A percentile compares a stretch with the other conserved stretches of the same genome.
These are phyloP conservation scores for Pachyuromys duprasi DNA, from an alignment of 2,797 vertebrate species.

Conservation along the genomic window DNA sequence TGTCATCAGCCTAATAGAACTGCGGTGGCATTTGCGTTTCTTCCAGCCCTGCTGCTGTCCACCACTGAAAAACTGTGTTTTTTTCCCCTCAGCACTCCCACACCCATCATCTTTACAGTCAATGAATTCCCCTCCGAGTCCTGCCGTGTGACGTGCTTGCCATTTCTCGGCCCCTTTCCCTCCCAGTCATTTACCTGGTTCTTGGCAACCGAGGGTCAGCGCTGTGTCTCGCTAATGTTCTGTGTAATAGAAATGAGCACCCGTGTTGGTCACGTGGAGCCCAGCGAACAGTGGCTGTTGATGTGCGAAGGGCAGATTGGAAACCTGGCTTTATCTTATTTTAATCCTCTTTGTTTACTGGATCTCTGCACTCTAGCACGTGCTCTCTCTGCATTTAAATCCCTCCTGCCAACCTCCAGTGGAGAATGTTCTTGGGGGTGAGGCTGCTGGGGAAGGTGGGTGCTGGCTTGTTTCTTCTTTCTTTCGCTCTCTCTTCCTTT, in stretches of 20 bases:
- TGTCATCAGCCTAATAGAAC: slow-evolving; percentile 86
- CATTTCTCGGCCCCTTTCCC: slow-evolving; percentile 72
- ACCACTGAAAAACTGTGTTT: slow-evolving; percentile 86
- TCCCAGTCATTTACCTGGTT: slow-evolving; percentile 78
- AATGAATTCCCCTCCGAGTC: slow-evolving; percentile 69
- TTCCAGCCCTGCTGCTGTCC: slow-evolving; percentile 82
- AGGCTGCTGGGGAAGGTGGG: background rate
- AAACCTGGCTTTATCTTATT: slow-evolving; percentile 71
- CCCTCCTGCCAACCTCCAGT: background rate
- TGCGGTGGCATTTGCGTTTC: slow-evolving; percentile 84
- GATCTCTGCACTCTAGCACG: slow-evolving; percentile 53
- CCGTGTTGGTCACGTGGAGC: slow-evolving; percentile 31
- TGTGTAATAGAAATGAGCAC: slow-evolving; percentile 76
- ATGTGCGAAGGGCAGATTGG: slow-evolving; percentile 63
- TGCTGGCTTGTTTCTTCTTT: background rate
- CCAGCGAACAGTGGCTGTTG: slow-evolving; percentile 49
- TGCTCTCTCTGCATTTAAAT: background rate
- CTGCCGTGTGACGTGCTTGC: slow-evolving; percentile 75
- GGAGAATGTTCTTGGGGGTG: background rate
- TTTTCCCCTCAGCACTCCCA: slow-evolving; percentile 81
- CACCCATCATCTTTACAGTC: slow-evolving; percentile 83
- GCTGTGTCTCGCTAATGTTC: slow-evolving; percentile 82
- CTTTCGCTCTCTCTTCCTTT: no score
- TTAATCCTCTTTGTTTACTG: slow-evolving; percentile 69
- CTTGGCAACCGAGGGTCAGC: slow-evolving; percentile 71